phyloP scores from a whole-genome alignment of 30 jellyfish, hydroid and myxozoan species.

The Aurelia aurita complex sp. Pacific region DNA sequence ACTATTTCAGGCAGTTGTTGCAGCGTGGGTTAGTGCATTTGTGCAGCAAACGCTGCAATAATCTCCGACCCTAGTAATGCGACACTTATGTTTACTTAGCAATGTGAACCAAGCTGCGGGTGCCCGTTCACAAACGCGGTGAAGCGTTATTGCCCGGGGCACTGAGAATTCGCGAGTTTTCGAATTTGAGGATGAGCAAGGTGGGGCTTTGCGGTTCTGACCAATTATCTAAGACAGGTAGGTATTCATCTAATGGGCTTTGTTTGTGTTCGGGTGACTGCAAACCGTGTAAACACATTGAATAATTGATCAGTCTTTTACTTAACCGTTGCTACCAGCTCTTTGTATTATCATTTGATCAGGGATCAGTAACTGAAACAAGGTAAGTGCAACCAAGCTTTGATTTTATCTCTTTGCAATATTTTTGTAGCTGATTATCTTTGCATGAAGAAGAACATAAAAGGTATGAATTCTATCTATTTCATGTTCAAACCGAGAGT shows the following conservation, averaged over 20 bases:
- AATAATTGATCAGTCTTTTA: constrained; percentile 19
- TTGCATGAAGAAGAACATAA: too few relatives aligned
- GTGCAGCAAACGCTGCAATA: background rate
- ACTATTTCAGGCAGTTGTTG: background rate
- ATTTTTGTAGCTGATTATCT: background rate
- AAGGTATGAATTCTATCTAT: too few relatives aligned
- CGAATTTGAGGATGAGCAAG: background rate
- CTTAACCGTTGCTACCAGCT: background rate
- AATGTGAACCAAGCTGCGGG: background rate
- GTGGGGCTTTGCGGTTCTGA: background rate
- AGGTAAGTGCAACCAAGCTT: constrained; percentile 25
- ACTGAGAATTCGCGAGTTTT: background rate
- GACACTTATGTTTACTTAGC: background rate
- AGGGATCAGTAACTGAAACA: constrained; percentile 33
- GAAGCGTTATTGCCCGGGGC: constrained; percentile 6
- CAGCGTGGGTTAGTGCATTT: background rate
- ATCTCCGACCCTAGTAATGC: background rate
- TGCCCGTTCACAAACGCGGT: background rate
- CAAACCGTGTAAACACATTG: constrained; percentile 25
- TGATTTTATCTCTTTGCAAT: background rate
- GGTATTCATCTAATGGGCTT: constrained; percentile 8
- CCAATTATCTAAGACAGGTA: constrained; percentile 21
- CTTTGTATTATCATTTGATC: background rate
- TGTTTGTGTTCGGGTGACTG: constrained; percentile 24
- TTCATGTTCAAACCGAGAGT: too few relatives aligned